A percentile compares a stretch with the other conserved stretches of the same genome.
Conservation (phyloP, 2,888 invertebrate species). For the Tetranychus piercei region DNA sequence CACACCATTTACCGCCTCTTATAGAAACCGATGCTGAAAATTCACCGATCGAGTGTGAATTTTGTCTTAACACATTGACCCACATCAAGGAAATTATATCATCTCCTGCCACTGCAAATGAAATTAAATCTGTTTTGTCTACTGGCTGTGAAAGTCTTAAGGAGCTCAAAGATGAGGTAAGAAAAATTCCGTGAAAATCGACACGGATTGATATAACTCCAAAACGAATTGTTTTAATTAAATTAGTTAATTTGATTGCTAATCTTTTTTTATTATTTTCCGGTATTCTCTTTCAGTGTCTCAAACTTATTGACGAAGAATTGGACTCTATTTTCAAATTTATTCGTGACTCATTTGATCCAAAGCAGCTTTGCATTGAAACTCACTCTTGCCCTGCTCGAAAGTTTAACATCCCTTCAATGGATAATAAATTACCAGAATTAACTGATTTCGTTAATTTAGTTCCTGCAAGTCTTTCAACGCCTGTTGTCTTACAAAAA, state of each 20-base stretch:
- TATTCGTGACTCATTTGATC: slow-evolving; percentile 15
- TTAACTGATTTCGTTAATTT: slow-evolving; percentile 18
- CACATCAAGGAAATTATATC: slow-evolving; percentile 60
- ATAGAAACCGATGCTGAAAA: not conserved
- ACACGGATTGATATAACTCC: not conserved
- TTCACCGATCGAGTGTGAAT: slow-evolving; percentile 42
- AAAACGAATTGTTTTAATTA: not conserved
- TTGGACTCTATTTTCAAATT: slow-evolving; percentile 17
- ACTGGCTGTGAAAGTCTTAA: slow-evolving; percentile 16
- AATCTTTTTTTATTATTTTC: not conserved
- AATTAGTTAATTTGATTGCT: not conserved
- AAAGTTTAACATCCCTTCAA: not conserved
- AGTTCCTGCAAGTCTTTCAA: slow-evolving; percentile 6
- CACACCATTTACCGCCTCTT: not conserved
- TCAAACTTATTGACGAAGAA: slow-evolving; percentile 15
- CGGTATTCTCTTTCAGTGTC: slow-evolving; percentile 12
- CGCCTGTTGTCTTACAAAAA: too few species aligned
- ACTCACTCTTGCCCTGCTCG: slow-evolving; percentile 15
- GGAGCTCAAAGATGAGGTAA: slow-evolving; percentile 19
- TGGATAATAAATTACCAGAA: not conserved
- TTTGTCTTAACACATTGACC: slow-evolving; percentile 60
- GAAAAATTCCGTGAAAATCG: not conserved
- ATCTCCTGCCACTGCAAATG: slow-evolving; percentile 54
- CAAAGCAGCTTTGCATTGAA: slow-evolving; percentile 16
- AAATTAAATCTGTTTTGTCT: slow-evolving; percentile 19